These are phyloP conservation scores for Xiphydria camelus DNA, from an alignment of 2,888 invertebrate species.

Conservation along the genomic window DNA sequence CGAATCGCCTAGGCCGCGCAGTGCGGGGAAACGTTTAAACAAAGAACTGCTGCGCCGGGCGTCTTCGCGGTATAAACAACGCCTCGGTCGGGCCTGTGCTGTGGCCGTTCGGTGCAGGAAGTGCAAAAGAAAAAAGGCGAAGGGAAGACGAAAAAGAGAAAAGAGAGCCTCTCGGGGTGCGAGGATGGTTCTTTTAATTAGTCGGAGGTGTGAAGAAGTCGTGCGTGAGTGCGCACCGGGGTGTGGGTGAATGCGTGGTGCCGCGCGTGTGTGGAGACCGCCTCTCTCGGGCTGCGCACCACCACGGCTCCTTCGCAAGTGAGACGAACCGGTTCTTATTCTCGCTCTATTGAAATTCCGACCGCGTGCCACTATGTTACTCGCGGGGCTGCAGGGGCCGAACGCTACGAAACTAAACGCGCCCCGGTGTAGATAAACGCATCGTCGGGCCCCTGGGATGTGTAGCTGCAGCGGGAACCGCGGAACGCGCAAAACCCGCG, in stretches of 20 bases:
- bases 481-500: too few relatives aligned
- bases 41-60: slow-evolving; percentile 7
- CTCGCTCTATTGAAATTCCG: slow-evolving; percentile 48
- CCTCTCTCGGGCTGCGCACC: slow-evolving; percentile 14
- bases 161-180: slow-evolving; percentile 15
- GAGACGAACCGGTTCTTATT: slow-evolving; percentile 43
- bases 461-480: too few relatives aligned
- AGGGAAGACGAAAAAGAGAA: slow-evolving; percentile 20
- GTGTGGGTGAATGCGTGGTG: slow-evolving; percentile 15
- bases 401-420: too few relatives aligned
- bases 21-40: slow-evolving; percentile 6
- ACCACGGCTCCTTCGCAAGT: neutral
- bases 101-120: slow-evolving; percentile 5
- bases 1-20: slow-evolving; percentile 6
- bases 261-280: slow-evolving; percentile 15
- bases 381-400: too few relatives aligned
- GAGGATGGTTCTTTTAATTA: slow-evolving; percentile 48
- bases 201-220: slow-evolving; percentile 48
- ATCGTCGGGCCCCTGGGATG: too few relatives aligned
- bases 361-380: slow-evolving; percentile 37
- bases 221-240: slow-evolving; percentile 35
- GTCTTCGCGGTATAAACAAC: slow-evolving; percentile 12
- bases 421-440: too few relatives aligned
- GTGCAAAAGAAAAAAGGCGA: slow-evolving; percentile 5
- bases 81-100: neutral